Percentiles rank a stretch among this genome's conserved stretches.
Evolutionary conservation across 2,113 vertebrate species (phyloP).

Genomic region (Crotalus horridus): DNA sequence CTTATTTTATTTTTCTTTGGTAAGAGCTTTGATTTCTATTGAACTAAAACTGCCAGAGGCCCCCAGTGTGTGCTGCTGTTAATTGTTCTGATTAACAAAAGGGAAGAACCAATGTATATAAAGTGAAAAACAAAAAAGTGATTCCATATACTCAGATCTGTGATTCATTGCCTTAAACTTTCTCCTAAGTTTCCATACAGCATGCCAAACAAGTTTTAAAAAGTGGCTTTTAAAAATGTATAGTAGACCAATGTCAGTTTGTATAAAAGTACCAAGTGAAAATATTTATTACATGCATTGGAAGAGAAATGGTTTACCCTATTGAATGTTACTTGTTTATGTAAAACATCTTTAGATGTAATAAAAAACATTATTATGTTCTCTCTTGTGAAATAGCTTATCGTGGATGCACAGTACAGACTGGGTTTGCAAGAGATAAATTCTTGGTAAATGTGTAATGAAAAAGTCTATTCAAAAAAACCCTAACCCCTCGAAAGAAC

Average conservation of each 20-base stretch:
- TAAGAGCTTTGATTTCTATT: slow-evolving; percentile 64
- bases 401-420: background rate
- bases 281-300: slow-evolving; percentile 99
- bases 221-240: slow-evolving; percentile 87
- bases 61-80: slow-evolving; percentile 69
- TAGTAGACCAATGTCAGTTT: slow-evolving; percentile 93
- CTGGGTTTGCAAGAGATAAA: background rate
- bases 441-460: background rate
- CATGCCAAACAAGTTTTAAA: slow-evolving; percentile 80
- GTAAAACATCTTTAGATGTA: slow-evolving; percentile 98
- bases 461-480: background rate
- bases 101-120: slow-evolving; percentile 67
- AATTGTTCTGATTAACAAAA: slow-evolving; percentile 69
- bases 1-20: slow-evolving; percentile 49
- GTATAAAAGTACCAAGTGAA: slow-evolving; percentile 96
- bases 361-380: slow-evolving; percentile 90
- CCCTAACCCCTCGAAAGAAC: background rate
- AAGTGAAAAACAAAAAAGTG: slow-evolving; percentile 66
- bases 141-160: slow-evolving; percentile 75
- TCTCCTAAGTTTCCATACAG: slow-evolving; percentile 81
- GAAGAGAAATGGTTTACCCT: slow-evolving; percentile 91
- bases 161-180: slow-evolving; percentile 95
- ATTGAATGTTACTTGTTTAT: slow-evolving; percentile 99
- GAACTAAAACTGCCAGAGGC: slow-evolving; percentile 65
- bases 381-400: slow-evolving; percentile 58